phyloP scores from a whole-genome alignment of 2,888 invertebrate genomes.

The Oscheius sp. region DNA sequence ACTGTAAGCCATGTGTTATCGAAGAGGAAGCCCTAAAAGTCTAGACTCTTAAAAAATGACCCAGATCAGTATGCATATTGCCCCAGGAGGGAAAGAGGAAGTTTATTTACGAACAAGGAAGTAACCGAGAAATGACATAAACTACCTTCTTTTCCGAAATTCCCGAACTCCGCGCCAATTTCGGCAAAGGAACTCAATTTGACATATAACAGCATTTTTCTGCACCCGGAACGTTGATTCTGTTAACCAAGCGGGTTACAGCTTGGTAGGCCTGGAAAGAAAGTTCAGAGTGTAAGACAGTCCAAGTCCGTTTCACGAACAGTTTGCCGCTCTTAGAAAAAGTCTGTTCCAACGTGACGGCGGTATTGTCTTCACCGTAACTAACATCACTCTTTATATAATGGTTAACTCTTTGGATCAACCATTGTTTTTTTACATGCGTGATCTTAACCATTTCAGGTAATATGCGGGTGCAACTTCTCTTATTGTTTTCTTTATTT shows the following conservation, averaged over 20 bases:
- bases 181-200: neutral
- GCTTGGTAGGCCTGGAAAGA: neutral
- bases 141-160: neutral
- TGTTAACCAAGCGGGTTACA: no score
- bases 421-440: no score
- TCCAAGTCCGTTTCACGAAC: conserved; percentile 22
- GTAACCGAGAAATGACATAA: neutral
- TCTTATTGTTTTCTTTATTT: neutral
- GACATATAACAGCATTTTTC: no score
- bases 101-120: neutral
- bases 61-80: no score
- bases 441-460: no score
- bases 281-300: conserved; percentile 4
- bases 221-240: no score
- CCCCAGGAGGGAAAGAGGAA: no score
- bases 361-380: conserved; percentile 1
- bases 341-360: neutral
- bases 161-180: neutral
- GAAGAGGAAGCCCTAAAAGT: no score
- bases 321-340: conserved; percentile 12
- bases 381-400: neutral
- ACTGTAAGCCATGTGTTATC: no score
- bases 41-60: no score
- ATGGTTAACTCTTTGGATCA: no score
- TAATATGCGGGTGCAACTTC: conserved; percentile 1